These are phyloP conservation scores for Uropsilus gracilis DNA, from an alignment of 2,113 vertebrate species.

Conservation along the genomic window DNA sequence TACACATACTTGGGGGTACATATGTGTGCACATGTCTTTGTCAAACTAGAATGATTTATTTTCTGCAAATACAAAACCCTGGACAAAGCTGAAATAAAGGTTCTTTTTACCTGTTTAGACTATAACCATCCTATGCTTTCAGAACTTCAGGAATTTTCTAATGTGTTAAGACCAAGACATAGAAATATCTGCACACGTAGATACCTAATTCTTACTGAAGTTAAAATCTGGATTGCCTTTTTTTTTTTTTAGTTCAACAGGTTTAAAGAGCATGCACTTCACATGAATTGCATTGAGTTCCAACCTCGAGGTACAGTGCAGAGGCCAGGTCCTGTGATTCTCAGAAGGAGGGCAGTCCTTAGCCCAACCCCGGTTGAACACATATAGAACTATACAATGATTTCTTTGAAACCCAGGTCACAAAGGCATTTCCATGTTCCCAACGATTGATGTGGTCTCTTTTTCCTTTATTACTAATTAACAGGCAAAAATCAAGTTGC, in stretches of 20 bases:
- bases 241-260: not conserved
- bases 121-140: not conserved
- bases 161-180: not conserved
- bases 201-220: not conserved
- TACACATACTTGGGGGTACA: not conserved
- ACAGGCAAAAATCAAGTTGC: not conserved
- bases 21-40: not conserved
- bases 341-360: not conserved
- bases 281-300: not conserved
- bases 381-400: not conserved
- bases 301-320: not conserved
- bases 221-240: not conserved
- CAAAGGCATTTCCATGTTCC: not conserved
- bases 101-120: not conserved
- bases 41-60: not conserved
- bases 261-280: not conserved
- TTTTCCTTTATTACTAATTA: constrained; percentile 18
- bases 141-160: not conserved
- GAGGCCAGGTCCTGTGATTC: not conserved
- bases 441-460: not conserved
- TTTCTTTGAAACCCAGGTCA: not conserved
- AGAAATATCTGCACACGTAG: not conserved
- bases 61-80: constrained; percentile 30
- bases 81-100: not conserved
- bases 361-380: not conserved